Percentiles rank a stretch among this genome's conserved stretches.
Evolutionary conservation across 2,888 invertebrate species (phyloP).

Genomic region (Polylopha cassiicola): DNA sequence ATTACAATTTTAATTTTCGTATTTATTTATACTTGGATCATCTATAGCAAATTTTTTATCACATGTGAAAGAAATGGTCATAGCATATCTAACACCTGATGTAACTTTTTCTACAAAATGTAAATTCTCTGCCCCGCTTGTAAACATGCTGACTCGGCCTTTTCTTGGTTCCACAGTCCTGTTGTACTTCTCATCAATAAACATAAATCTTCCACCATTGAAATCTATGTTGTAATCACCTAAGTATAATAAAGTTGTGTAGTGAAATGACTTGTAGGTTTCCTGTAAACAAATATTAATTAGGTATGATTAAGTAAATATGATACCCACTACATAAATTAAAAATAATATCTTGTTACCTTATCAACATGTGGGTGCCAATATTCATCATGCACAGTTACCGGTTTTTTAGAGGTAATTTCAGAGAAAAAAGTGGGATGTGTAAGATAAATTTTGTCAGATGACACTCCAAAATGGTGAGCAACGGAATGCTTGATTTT

Average conservation of each 20-base stretch:
- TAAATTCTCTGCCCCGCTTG: constrained; percentile 90
- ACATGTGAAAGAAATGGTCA: constrained; percentile 93
- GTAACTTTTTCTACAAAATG: constrained; percentile 89
- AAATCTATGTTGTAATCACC: constrained; percentile 86
- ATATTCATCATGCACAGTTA: constrained; percentile 90
- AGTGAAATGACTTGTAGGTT: constrained; percentile 91
- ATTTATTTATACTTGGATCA: constrained; percentile 64
- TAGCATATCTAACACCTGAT: constrained; percentile 85
- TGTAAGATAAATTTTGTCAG: constrained; percentile 83
- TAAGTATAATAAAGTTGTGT: constrained; percentile 89
- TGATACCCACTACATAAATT: not conserved
- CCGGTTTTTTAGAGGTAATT: constrained; percentile 82
- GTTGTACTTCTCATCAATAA: constrained; percentile 81
- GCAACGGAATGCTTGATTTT: constrained; percentile 88
- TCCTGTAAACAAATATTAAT: constrained; percentile 75
- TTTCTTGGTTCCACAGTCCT: constrained; percentile 86
- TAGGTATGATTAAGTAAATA: not conserved
- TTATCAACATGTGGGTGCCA: constrained; percentile 94
- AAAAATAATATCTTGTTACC: constrained; percentile 63
- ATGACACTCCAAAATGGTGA: constrained; percentile 83
- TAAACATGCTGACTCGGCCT: constrained; percentile 89
- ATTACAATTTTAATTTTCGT: constrained; percentile 33
- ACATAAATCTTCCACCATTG: constrained; percentile 89
- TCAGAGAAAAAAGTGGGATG: constrained; percentile 93
- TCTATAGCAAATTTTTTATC: constrained; percentile 81